phyloP scores from a whole-genome alignment of 2,113 vertebrate genomes.

The Orcinus orca region DNA sequence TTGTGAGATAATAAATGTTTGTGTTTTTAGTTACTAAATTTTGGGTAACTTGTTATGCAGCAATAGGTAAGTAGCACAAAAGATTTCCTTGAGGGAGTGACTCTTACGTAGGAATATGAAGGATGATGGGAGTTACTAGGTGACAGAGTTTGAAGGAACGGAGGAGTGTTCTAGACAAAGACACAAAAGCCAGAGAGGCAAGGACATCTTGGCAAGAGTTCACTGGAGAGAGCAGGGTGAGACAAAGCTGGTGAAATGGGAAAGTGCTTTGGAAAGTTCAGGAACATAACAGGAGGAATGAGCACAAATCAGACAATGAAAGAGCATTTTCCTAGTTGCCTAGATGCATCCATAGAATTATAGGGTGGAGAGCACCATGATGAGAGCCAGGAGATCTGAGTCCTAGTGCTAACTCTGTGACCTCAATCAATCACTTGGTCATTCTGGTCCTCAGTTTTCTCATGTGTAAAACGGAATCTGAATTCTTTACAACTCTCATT shows the following conservation, averaged over 20 bases:
- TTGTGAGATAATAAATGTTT: background rate
- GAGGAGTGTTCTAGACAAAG: background rate
- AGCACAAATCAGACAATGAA: background rate
- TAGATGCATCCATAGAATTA: background rate
- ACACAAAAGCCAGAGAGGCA: background rate
- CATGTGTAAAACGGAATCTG: background rate
- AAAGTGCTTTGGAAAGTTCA: background rate
- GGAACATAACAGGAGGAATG: background rate
- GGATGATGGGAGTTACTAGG: background rate
- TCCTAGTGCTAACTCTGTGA: background rate
- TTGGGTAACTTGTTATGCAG: background rate
- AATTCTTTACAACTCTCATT: background rate
- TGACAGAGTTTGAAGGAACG: background rate
- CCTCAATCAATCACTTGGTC: background rate
- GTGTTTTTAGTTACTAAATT: background rate
- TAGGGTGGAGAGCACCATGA: background rate
- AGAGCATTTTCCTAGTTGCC: background rate
- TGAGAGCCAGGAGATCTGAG: background rate
- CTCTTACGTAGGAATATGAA: background rate
- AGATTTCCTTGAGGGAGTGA: background rate
- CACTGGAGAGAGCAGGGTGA: background rate
- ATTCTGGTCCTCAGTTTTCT: background rate
- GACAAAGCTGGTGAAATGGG: background rate
- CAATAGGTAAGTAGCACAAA: background rate
- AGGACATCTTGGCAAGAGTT: background rate